Evolutionary conservation across 2,888 invertebrate genomes (phyloP).

Genomic region (Serrognathus titanus): DNA sequence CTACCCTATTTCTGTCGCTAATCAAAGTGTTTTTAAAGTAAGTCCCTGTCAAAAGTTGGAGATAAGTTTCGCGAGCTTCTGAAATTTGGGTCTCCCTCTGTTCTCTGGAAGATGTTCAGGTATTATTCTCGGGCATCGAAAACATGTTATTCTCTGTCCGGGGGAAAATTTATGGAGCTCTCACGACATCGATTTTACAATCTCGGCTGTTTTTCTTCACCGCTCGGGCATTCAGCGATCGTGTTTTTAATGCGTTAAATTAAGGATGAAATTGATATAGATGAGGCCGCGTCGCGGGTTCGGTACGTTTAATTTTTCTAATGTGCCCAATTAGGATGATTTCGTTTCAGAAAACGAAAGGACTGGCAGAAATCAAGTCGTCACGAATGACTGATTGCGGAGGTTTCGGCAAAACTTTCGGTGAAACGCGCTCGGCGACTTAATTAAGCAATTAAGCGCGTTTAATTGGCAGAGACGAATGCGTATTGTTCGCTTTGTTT

Average conservation of each 20-base stretch:
- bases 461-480: background rate
- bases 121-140: slow-evolving; percentile 2
- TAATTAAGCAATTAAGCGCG: background rate
- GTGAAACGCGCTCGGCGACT: background rate
- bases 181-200: background rate
- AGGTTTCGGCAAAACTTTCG: too few relatives aligned
- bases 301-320: too few relatives aligned
- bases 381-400: background rate
- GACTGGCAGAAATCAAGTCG: background rate
- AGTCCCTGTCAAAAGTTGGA: too few relatives aligned
- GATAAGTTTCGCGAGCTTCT: too few relatives aligned
- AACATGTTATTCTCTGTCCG: slow-evolving; percentile 4
- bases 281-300: background rate
- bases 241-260: background rate
- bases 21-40: too few relatives aligned
- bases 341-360: too few relatives aligned
- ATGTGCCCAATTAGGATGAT: too few relatives aligned
- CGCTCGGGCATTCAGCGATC: background rate
- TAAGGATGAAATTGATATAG: background rate
- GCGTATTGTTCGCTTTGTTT: too few relatives aligned
- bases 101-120: background rate
- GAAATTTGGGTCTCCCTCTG: too few relatives aligned
- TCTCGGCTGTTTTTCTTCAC: slow-evolving; percentile 7
- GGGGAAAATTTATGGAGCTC: slow-evolving; percentile 1
- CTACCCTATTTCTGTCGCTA: too few relatives aligned